Evolutionary conservation across 1,140 invertebrate genomes (phyloP).

Genomic region (Cyclargus thomasi): DNA sequence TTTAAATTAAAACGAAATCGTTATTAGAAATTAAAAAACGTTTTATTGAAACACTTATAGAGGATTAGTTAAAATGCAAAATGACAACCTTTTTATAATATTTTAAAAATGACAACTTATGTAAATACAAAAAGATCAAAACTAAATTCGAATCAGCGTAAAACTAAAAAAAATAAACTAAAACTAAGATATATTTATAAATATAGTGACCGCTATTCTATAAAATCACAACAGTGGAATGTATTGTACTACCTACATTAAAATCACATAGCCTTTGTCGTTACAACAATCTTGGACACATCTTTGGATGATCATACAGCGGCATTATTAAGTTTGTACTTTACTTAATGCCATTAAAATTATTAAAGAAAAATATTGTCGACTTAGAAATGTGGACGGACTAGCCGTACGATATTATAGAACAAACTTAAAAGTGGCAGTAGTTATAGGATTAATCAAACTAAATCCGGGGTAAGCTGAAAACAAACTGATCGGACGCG

Average conservation of each 20-base stretch:
- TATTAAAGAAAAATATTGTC: background rate
- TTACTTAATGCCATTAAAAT: background rate
- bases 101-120: background rate
- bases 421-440: too few relatives aligned
- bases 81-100: background rate
- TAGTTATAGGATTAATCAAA: too few relatives aligned
- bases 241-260: slow-evolving; percentile 58
- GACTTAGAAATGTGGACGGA: background rate
- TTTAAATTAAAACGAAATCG: too few relatives aligned
- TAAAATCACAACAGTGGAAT: slow-evolving; percentile 72
- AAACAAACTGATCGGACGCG: too few relatives aligned
- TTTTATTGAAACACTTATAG: slow-evolving; percentile 10
- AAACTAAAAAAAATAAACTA: slow-evolving; percentile 22
- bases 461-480: too few relatives aligned
- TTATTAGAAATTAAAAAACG: slow-evolving; percentile 10
- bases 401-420: background rate
- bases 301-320: slow-evolving; percentile 27
- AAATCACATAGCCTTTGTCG: slow-evolving; percentile 60
- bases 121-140: slow-evolving; percentile 20
- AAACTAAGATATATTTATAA: slow-evolving; percentile 22
- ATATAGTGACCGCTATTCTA: slow-evolving; percentile 43
- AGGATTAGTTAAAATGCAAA: background rate
- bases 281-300: slow-evolving; percentile 28
- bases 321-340: background rate
- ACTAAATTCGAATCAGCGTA: slow-evolving; percentile 11